Conservation (phyloP, 2,888 invertebrate species). For the Ochropleura leucogaster region DNA sequence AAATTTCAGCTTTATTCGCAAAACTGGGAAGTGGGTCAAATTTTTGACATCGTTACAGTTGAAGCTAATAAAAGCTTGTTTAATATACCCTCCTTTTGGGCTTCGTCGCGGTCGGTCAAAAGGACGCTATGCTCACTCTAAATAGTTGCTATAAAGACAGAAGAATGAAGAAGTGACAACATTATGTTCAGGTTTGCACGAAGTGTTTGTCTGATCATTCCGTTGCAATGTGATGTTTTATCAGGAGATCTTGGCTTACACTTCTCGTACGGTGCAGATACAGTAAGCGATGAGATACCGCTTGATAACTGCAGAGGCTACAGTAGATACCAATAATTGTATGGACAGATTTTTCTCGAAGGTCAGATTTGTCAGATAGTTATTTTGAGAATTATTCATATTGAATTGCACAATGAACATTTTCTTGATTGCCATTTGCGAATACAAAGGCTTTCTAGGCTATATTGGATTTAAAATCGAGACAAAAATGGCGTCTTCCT, state of each 20-base stretch:
- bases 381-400: neutral
- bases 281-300: slow-evolving; percentile 5
- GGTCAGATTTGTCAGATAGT: neutral
- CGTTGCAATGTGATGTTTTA: neutral
- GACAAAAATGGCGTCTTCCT: slow-evolving; percentile 20
- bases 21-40: too few species aligned
- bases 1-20: too few species aligned
- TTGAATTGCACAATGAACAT: neutral
- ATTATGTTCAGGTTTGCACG: neutral
- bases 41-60: too few species aligned
- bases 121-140: too few species aligned
- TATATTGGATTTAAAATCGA: neutral
- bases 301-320: slow-evolving; percentile 5
- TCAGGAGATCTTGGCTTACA: slow-evolving; percentile 18
- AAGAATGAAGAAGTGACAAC: neutral
- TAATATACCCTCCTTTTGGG: too few species aligned
- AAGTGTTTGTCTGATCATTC: neutral
- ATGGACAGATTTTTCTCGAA: neutral
- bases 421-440: neutral
- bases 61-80: too few species aligned
- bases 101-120: too few species aligned
- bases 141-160: too few species aligned
- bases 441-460: neutral
- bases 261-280: slow-evolving; percentile 7
- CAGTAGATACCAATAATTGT: neutral